Evolutionary conservation across 2,113 vertebrate genomes (phyloP).

Genomic region (Phylloscopus trochilus): DNA sequence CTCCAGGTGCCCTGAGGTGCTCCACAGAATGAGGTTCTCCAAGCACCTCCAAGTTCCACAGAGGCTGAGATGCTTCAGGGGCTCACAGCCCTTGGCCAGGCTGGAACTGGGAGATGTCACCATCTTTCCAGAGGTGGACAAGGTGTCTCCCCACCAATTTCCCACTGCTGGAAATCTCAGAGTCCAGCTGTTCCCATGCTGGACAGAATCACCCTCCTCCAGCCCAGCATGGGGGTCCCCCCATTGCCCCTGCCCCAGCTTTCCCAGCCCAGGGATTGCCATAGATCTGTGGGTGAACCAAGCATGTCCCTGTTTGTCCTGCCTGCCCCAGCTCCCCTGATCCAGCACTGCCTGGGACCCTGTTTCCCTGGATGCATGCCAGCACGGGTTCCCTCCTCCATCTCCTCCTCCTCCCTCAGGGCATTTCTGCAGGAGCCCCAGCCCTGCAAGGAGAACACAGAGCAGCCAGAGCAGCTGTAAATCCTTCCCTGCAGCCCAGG

Average conservation of each 20-base stretch:
- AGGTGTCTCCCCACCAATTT: background rate
- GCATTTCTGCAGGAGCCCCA: constrained; percentile 8
- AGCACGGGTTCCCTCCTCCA: background rate
- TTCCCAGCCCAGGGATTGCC: background rate
- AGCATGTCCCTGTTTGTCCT: background rate
- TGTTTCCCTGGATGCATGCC: background rate
- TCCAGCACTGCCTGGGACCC: background rate
- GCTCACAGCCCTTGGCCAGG: accelerated
- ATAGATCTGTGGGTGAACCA: accelerated
- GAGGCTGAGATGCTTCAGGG: background rate
- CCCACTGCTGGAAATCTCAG: background rate
- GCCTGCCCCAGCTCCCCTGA: background rate
- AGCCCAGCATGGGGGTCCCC: background rate
- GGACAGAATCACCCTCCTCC: background rate
- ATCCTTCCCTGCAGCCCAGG: constrained; percentile 46
- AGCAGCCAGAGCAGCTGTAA: constrained; percentile 47
- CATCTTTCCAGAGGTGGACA: accelerated
- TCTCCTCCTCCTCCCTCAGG: background rate
- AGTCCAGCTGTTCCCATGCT: background rate
- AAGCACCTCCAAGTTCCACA: accelerated
- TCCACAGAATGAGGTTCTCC: background rate
- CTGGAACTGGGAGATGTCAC: background rate
- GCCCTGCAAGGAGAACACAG: constrained; percentile 6
- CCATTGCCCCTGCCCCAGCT: background rate
- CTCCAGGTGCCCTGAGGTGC: background rate